Evolutionary conservation across 2,113 vertebrate species (phyloP), one percentile per base, ranked within the genome.

Genomic region (Chelonoidis abingdonii): DNA sequence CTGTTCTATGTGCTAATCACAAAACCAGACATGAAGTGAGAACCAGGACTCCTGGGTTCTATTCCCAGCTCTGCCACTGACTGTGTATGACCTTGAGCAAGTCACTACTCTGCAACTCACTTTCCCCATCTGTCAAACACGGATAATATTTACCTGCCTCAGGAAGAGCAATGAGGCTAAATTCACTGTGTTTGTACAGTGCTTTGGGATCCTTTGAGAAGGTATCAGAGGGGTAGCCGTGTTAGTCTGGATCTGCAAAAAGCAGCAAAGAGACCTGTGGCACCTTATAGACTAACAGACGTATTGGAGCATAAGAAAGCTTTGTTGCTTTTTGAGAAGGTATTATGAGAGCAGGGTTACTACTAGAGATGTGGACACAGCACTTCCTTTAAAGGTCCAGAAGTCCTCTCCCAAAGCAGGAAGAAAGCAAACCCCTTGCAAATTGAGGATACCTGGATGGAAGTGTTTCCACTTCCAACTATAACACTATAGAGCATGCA

Each of bases 311-410:
- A 49, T 49, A 49, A 49, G 47, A 49, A 49, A 49, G 47, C 47
- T 49, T 49, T 49, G 47, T 49, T 49, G 47, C 47, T 49, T 49
- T 49, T 22, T 7, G 88, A 80, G 81, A 8, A 86, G 14, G 1
- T 83, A 11, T 56, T 2, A 0, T 0, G 5, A 25, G 54, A 44
- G 84, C n/a, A 65, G 38, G 79, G 3, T 57, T 57, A 57, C 83
- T 92, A 0, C 3, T 88, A 87, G 85, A 29, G 12, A 90, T 76
- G 0, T 4, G 89, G 52, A 14, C n/a, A 56, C 0, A 0, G 0
- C 0, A 38, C 83, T 54, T 19, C 65, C 35, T 87, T 75, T 83
- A 31, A 5, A 84, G 49, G 41, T 25, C 3, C 62, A 38, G 53
- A 90, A 75, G 76, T 50, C 12, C 83, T 65, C 75, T 56, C 47